phyloP scores from a whole-genome alignment of 2,888 invertebrate genomes.

The Hirtodrosophila duncani region DNA sequence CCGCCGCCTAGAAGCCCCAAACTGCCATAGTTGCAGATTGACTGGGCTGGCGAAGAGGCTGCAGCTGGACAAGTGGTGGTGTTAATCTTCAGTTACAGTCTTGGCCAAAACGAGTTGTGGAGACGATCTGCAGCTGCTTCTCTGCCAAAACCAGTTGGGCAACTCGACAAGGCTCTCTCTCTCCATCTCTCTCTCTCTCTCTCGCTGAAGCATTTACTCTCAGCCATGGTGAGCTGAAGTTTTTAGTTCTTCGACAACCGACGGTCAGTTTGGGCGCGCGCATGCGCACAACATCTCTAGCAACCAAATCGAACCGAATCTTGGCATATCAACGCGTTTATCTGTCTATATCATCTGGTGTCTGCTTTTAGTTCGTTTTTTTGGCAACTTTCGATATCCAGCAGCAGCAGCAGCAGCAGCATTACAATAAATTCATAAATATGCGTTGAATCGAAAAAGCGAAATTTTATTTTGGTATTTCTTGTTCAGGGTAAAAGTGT shows the following conservation, averaged over 20 bases:
- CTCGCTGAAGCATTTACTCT: conserved; percentile 41
- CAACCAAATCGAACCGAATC: too few relatives aligned
- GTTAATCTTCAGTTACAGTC: too few relatives aligned
- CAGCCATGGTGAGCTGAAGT: conserved; percentile 47
- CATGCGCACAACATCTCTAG: conserved; percentile 66
- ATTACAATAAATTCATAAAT: conserved; percentile 24
- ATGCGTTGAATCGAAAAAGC: conserved; percentile 50
- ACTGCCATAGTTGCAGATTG: too few relatives aligned
- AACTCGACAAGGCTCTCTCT: background rate
- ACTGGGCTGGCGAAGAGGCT: too few relatives aligned
- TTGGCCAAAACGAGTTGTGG: too few relatives aligned
- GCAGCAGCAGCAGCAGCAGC: conserved; percentile 10
- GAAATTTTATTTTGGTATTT: conserved; percentile 24
- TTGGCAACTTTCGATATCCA: conserved; percentile 73
- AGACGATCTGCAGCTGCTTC: too few relatives aligned
- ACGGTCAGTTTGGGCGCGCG: conserved; percentile 77
- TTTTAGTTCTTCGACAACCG: conserved; percentile 76
- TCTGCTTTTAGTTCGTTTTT: conserved; percentile 20
- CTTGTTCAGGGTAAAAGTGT: conserved; percentile 41
- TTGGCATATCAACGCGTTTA: conserved; percentile 4
- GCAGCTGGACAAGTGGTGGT: too few relatives aligned
- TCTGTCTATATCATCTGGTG: conserved; percentile 1
- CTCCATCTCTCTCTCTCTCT: conserved; percentile 10
- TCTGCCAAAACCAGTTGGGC: too few relatives aligned
- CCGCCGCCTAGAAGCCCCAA: too few relatives aligned